Percentiles rank a stretch among this genome's conserved stretches.
These are phyloP conservation scores for Catharus minimus DNA, from an alignment of 2,113 vertebrate genomes.

Conservation along the genomic window DNA sequence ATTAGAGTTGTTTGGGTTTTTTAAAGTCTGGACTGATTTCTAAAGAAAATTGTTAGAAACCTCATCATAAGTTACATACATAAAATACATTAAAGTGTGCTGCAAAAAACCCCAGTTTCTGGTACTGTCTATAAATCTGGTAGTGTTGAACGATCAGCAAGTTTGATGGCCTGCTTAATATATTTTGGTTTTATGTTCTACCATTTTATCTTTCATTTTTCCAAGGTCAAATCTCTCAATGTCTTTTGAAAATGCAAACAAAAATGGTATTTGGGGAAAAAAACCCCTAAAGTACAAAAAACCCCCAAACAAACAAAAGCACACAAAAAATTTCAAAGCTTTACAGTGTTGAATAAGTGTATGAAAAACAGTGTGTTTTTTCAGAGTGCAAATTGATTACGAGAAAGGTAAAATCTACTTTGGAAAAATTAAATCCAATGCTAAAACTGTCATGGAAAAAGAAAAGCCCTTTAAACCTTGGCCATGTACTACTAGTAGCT, in stretches of 20 bases:
- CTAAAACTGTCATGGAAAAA: background rate
- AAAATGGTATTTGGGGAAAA: background rate
- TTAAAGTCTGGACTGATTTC: background rate
- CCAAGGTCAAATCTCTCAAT: background rate
- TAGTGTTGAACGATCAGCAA: background rate
- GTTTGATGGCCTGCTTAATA: background rate
- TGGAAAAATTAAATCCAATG: background rate
- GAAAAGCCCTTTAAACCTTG: background rate
- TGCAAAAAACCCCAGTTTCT: background rate
- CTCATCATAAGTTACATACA: background rate
- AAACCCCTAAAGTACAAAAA: accelerated
- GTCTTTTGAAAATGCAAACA: background rate
- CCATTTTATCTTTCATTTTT: background rate
- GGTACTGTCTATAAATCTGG: background rate
- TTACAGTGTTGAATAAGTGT: background rate
- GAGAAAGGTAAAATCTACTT: background rate
- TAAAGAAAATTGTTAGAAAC: background rate
- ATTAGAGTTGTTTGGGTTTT: background rate
- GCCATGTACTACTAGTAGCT: background rate
- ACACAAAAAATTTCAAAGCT: background rate
- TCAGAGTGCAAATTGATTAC: background rate
- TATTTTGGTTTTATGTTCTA: background rate
- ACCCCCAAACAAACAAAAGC: accelerated
- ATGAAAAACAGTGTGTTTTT: background rate
- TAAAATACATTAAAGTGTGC: background rate